Conservation (phyloP, 2,888 invertebrate species). For the Drosophila leonis region DNA sequence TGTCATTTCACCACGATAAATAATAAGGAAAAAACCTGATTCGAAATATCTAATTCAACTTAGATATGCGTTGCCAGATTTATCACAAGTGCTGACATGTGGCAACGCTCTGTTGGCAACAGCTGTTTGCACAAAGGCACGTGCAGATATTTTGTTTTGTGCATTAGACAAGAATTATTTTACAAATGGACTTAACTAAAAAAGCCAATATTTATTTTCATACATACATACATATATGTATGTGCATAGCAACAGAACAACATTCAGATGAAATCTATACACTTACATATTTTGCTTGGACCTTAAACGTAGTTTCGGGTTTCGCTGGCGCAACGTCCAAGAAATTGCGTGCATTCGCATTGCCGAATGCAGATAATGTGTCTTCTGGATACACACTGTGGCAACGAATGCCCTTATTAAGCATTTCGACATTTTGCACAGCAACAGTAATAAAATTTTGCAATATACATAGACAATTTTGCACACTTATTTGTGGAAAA, state of each 20-base stretch:
- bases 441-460: background rate
- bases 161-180: background rate
- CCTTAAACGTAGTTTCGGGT: background rate
- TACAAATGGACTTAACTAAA: too few relatives aligned
- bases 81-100: background rate
- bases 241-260: background rate
- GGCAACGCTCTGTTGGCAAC: constrained; percentile 31
- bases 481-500: background rate
- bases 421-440: constrained; percentile 32
- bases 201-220: background rate
- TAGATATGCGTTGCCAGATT: constrained; percentile 23
- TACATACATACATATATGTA: background rate
- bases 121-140: constrained; percentile 34
- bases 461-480: background rate
- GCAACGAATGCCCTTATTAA: constrained; percentile 15
- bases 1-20: constrained; percentile 28
- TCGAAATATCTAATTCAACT: constrained; percentile 34
- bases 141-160: constrained; percentile 18
- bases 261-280: background rate
- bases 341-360: background rate
- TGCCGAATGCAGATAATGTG: background rate
- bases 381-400: background rate
- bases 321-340: background rate
- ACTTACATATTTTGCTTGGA: constrained; percentile 17
- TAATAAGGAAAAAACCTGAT: constrained; percentile 15